These are phyloP conservation scores for Drosophila kurseongensis DNA, from an alignment of 1,140 invertebrate species.

Conservation along the genomic window DNA sequence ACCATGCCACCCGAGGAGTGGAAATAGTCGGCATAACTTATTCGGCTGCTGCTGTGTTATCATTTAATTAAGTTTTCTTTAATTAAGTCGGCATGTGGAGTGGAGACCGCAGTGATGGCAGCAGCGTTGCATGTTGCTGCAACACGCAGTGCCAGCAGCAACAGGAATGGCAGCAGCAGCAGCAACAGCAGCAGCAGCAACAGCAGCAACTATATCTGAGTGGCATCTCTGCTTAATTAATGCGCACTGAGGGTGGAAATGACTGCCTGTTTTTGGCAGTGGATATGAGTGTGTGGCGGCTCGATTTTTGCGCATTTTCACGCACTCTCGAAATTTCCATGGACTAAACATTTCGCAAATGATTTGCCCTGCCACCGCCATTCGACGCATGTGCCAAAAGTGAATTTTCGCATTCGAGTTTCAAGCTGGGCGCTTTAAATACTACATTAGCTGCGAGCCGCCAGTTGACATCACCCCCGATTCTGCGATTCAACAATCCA, in stretches of 20 bases:
- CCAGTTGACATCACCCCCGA: slow-evolving; percentile 9
- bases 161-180: slow-evolving; percentile 11
- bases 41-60: slow-evolving; percentile 70
- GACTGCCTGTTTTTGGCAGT: not conserved
- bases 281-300: slow-evolving; percentile 6
- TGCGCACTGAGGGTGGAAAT: slow-evolving; percentile 17
- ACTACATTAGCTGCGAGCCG: slow-evolving; percentile 40
- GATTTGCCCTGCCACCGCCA: slow-evolving; percentile 28
- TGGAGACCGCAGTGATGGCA: slow-evolving; percentile 39
- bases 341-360: slow-evolving; percentile 42
- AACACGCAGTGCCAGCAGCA: slow-evolving; percentile 45
- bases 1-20: slow-evolving; percentile 20
- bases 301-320: slow-evolving; percentile 30
- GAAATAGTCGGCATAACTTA: slow-evolving; percentile 69
- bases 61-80: slow-evolving; percentile 83
- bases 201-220: slow-evolving; percentile 32
- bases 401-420: slow-evolving; percentile 25
- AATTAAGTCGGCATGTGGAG: slow-evolving; percentile 72
- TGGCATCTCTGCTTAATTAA: slow-evolving; percentile 73
- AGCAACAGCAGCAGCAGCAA: slow-evolving; percentile 7
- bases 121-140: slow-evolving; percentile 55
- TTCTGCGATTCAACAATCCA: not conserved
- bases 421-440: slow-evolving; percentile 52
- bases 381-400: slow-evolving; percentile 28
- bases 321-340: slow-evolving; percentile 28